Evolutionary conservation across 2,113 vertebrate species (phyloP).

Genomic region (Malurus melanocephalus): DNA sequence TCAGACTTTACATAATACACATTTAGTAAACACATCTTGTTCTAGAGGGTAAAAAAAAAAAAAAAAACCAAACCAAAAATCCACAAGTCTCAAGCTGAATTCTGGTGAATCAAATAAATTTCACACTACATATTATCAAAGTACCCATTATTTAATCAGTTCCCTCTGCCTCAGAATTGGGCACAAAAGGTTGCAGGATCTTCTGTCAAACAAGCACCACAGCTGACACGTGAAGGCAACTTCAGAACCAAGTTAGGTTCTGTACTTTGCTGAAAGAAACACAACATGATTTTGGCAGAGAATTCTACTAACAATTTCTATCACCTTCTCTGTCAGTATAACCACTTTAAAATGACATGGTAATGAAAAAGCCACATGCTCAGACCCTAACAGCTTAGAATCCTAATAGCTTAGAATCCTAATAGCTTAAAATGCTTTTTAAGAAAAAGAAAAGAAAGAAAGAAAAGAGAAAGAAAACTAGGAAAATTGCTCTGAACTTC

Average conservation of each 20-base stretch:
- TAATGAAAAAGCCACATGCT: not conserved
- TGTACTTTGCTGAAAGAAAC: not conserved
- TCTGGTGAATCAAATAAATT: not conserved
- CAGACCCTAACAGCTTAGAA: not conserved
- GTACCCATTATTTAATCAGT: not conserved
- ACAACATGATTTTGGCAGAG: not conserved
- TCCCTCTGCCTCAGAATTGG: not conserved
- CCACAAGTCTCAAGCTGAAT: not conserved
- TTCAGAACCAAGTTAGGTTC: not conserved
- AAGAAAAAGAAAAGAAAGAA: not conserved
- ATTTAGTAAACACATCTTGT: not conserved
- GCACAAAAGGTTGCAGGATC: not conserved
- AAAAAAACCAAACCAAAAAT: accelerated
- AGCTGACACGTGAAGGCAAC: not conserved
- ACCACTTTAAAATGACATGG: not conserved
- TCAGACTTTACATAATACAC: not conserved
- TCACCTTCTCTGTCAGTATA: not conserved
- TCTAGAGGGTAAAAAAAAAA: not conserved
- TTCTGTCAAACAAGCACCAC: not conserved
- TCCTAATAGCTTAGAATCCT: not conserved
- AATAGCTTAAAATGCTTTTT: not conserved
- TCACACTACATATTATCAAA: not conserved
- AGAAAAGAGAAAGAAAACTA: not conserved
- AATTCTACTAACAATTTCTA: not conserved
- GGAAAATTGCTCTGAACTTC: not conserved